These are phyloP conservation scores for Acropternis orthonyx DNA, from an alignment of 2,797 vertebrate species.

Conservation along the genomic window DNA sequence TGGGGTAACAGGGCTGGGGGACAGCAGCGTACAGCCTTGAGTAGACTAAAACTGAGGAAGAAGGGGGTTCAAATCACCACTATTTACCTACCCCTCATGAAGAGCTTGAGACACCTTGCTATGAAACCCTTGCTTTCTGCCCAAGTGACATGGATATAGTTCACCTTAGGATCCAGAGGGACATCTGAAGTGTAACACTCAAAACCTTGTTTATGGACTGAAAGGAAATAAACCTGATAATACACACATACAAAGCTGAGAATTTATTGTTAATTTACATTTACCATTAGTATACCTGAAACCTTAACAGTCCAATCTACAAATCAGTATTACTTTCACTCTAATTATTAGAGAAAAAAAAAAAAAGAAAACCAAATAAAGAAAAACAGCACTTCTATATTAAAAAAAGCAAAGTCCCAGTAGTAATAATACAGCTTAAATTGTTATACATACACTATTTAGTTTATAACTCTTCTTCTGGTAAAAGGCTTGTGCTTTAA, in stretches of 20 bases:
- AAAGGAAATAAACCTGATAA: neutral
- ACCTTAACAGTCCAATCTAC: neutral
- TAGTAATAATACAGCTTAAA: neutral
- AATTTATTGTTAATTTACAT: neutral
- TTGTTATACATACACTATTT: neutral
- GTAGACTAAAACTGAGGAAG: neutral
- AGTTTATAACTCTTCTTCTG: neutral
- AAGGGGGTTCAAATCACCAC: neutral
- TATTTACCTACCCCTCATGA: neutral
- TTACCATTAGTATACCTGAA: neutral
- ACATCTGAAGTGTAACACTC: neutral
- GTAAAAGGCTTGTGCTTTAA: neutral
- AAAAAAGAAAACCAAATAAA: neutral
- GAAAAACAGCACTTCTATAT: neutral
- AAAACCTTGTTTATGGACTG: neutral
- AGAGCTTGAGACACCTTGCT: neutral
- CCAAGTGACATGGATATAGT: neutral
- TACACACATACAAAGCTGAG: neutral
- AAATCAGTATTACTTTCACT: neutral
- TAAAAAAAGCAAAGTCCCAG: neutral
- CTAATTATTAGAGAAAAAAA: neutral
- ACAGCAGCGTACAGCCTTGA: fast-evolving
- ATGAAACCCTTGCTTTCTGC: neutral
- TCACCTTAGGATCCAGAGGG: neutral
- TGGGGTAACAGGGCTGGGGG: fast-evolving